Conservation (phyloP, 2,113 vertebrate genomes). For the Anolis carolinensis region DNA sequence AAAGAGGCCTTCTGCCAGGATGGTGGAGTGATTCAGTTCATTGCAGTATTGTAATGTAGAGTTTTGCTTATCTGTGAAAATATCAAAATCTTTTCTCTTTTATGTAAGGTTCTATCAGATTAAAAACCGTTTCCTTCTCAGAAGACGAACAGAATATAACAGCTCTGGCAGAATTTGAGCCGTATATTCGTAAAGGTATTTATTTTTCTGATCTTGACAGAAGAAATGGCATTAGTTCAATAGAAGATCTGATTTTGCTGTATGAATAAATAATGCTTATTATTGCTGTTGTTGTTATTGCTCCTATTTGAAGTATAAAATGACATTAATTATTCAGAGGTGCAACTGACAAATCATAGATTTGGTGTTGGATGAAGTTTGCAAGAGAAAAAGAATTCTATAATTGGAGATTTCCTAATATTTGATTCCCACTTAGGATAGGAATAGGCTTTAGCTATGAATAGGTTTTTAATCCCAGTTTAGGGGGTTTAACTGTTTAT, state of each 20-base stretch:
- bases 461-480: too few relatives aligned
- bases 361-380: not conserved
- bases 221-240: too few relatives aligned
- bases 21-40: not conserved
- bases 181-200: slow-evolving; percentile 83
- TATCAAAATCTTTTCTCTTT: not conserved
- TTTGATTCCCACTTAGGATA: not conserved
- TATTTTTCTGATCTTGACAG: not conserved
- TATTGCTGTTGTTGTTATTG: not conserved
- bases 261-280: not conserved
- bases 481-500: too few relatives aligned
- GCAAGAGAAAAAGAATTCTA: not conserved
- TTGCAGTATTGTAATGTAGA: not conserved
- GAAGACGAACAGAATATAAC: slow-evolving; percentile 78
- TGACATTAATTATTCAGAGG: not conserved
- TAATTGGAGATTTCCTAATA: not conserved
- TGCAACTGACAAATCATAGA: not conserved
- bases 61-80: not conserved
- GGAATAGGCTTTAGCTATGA: too few relatives aligned
- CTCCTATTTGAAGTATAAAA: not conserved
- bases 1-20: too few relatives aligned
- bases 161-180: slow-evolving; percentile 84
- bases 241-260: not conserved
- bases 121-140: slow-evolving; percentile 86
- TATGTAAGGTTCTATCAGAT: slow-evolving; percentile 83